phyloP scores from a whole-genome alignment of 2,113 vertebrate species.

The Ovibos moschatus region DNA sequence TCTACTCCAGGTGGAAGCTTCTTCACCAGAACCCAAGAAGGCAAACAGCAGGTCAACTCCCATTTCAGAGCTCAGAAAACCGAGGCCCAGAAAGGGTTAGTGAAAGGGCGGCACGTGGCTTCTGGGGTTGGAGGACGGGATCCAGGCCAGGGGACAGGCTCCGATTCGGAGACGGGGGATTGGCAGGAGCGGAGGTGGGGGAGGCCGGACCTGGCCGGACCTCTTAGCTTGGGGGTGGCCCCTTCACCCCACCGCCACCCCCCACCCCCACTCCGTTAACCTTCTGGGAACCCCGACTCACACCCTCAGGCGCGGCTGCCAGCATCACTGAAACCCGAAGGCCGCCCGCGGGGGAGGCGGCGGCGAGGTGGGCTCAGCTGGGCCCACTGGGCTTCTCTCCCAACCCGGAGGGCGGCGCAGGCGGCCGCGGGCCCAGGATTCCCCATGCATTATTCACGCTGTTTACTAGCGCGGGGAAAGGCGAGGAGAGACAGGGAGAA shows the following conservation, averaged over 20 bases:
- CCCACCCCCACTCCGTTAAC: fast-evolving
- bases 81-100: background rate
- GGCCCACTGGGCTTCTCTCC: background rate
- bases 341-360: fast-evolving
- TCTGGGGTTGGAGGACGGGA: fast-evolving
- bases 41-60: background rate
- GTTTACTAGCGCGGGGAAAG: slow-evolving; percentile 34
- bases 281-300: background rate
- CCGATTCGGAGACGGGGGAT: background rate
- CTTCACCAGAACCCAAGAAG: background rate
- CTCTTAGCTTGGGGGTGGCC: background rate
- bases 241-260: fast-evolving
- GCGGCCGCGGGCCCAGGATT: slow-evolving; percentile 26
- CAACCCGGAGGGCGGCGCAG: background rate
- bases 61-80: background rate
- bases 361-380: background rate
- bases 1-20: background rate
- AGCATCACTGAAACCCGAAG: background rate
- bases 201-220: background rate
- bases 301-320: fast-evolving
- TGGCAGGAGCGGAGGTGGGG: background rate
- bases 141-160: background rate
- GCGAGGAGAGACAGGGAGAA: background rate
- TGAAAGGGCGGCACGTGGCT: background rate
- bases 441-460: slow-evolving; percentile 57